Evolutionary conservation across 2,113 vertebrate species (phyloP).

Genomic region (Rhabdomys dilectus): DNA sequence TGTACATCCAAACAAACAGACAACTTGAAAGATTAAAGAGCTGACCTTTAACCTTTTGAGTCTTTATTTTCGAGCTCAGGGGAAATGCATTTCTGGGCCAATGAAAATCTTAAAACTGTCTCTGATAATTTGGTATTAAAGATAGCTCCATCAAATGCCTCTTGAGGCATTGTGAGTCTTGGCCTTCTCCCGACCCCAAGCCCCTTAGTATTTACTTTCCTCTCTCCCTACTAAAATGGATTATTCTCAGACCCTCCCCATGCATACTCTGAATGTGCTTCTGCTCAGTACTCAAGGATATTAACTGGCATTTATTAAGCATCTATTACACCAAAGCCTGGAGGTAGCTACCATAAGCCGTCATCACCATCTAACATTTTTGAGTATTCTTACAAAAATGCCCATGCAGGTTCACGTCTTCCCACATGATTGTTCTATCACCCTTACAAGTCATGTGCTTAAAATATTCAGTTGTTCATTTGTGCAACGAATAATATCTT

Average conservation of each 20-base stretch:
- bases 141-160: conserved; percentile 72
- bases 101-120: conserved; percentile 68
- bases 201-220: background rate
- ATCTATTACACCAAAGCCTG: conserved; percentile 10
- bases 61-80: conserved; percentile 63
- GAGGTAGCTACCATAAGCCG: background rate
- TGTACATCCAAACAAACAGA: conserved; percentile 75
- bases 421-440: background rate
- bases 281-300: background rate
- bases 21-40: conserved; percentile 72
- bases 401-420: background rate
- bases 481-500: background rate
- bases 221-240: background rate
- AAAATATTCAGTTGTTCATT: background rate
- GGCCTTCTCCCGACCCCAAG: conserved; percentile 62
- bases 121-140: conserved; percentile 79
- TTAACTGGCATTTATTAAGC: conserved; percentile 52
- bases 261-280: background rate
- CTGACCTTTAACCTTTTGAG: conserved; percentile 75
- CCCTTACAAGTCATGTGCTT: background rate
- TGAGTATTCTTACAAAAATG: background rate
- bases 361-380: background rate
- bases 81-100: conserved; percentile 72
- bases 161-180: background rate
- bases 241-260: no score